phyloP scores from a whole-genome alignment of 2,113 vertebrate genomes.

The Vombatus ursinus region DNA sequence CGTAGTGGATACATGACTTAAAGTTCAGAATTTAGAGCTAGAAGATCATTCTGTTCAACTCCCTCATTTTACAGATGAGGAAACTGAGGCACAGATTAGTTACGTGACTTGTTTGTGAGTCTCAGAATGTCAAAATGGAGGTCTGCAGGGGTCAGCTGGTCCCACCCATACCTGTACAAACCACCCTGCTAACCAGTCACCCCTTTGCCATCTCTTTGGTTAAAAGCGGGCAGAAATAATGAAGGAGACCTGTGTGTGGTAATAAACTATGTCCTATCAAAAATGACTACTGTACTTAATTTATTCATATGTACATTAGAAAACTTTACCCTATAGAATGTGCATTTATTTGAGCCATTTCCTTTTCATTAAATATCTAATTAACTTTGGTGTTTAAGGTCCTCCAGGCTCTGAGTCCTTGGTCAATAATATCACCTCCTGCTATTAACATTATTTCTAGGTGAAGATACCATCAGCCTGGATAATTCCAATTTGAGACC shows the following conservation, averaged over 20 bases:
- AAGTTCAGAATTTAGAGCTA: neutral
- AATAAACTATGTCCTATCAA: neutral
- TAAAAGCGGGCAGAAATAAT: neutral
- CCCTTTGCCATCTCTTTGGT: neutral
- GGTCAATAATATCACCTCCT: neutral
- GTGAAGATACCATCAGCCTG: neutral
- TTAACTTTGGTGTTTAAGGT: neutral
- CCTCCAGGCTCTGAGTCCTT: neutral
- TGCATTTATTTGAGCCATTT: neutral
- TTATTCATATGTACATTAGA: conserved; percentile 10
- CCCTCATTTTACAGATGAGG: neutral
- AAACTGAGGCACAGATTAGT: neutral
- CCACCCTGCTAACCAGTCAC: neutral
- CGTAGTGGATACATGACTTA: neutral
- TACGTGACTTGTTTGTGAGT: neutral
- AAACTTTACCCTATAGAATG: neutral
- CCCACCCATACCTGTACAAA: neutral
- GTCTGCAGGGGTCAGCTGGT: neutral
- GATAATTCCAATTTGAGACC: neutral
- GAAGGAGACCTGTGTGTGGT: neutral
- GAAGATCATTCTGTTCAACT: neutral
- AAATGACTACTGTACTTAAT: neutral
- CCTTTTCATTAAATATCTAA: neutral
- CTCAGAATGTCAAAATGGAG: neutral
- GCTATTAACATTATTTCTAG: neutral